These are phyloP conservation scores for Melipona beecheii DNA, from an alignment of 2,888 invertebrate species.

Conservation along the genomic window DNA sequence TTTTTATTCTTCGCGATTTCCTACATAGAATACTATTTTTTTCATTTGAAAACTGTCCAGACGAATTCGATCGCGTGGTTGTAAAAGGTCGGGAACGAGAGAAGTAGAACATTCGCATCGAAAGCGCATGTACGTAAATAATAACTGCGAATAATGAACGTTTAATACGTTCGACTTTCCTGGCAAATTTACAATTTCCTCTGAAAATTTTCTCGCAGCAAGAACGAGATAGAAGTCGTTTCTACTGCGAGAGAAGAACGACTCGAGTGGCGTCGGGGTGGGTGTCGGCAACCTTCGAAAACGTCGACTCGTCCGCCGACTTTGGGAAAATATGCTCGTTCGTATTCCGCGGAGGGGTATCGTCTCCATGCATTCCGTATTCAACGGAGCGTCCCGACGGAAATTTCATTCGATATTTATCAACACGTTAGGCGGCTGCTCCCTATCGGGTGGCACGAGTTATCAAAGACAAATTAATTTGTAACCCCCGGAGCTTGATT, in stretches of 20 bases:
- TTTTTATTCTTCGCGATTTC: no score
- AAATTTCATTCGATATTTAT: constrained; percentile 55
- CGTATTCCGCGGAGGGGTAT: constrained; percentile 13
- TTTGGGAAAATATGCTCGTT: constrained; percentile 17
- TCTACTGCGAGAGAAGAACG: not conserved
- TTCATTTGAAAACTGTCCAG: no score
- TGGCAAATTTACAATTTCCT: not conserved
- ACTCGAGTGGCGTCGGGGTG: not conserved
- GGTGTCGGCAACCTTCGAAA: no score
- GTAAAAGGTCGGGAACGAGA: no score
- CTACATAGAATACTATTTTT: no score
- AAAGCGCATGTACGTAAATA: no score
- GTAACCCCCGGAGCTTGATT: constrained; percentile 73
- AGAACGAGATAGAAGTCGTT: not conserved
- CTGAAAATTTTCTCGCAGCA: not conserved
- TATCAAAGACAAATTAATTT: constrained; percentile 75
- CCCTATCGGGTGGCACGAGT: constrained; percentile 49
- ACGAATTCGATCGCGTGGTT: no score
- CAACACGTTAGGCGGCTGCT: constrained; percentile 39
- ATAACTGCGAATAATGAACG: no score
- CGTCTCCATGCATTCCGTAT: constrained; percentile 9
- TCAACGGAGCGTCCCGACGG: not conserved
- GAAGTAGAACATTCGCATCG: no score
- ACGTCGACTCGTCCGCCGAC: not conserved
- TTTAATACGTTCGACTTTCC: not conserved